Conservation (phyloP, 2,888 invertebrate genomes). For the Xanthorhoe spadicearia region DNA sequence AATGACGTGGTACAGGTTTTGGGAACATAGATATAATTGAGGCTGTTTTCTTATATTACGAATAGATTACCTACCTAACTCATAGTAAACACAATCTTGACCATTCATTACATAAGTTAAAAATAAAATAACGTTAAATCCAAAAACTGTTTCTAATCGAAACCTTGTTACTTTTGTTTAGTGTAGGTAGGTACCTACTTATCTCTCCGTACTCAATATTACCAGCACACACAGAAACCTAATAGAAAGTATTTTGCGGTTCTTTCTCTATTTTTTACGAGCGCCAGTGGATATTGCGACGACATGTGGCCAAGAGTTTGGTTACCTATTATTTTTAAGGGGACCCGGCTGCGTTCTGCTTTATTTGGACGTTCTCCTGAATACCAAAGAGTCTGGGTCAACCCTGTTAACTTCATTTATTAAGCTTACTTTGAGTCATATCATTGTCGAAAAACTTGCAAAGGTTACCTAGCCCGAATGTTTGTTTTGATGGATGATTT, state of each 20-base stretch:
- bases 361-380: conserved; percentile 36
- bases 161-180: neutral
- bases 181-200: no score
- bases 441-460: neutral
- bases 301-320: conserved; percentile 73
- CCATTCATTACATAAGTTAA: no score
- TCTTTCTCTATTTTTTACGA: conserved; percentile 80
- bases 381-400: conserved; percentile 31
- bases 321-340: conserved; percentile 70
- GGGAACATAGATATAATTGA: no score
- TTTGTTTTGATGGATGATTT: no score
- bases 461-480: neutral
- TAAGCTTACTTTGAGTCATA: conserved; percentile 4
- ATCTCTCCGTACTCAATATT: conserved; percentile 64
- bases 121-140: no score
- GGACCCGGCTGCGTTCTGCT: conserved; percentile 39
- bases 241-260: conserved; percentile 78
- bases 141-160: neutral
- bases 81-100: no score
- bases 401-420: conserved; percentile 17
- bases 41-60: no score
- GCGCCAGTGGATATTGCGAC: conserved; percentile 72
- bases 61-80: no score
- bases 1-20: no score
- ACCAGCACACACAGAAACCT: conserved; percentile 65